Percentiles rank a stretch among this genome's conserved stretches.
These are phyloP conservation scores for Drosophila lacertosa DNA, from an alignment of 1,140 invertebrate genomes.

Conservation along the genomic window DNA sequence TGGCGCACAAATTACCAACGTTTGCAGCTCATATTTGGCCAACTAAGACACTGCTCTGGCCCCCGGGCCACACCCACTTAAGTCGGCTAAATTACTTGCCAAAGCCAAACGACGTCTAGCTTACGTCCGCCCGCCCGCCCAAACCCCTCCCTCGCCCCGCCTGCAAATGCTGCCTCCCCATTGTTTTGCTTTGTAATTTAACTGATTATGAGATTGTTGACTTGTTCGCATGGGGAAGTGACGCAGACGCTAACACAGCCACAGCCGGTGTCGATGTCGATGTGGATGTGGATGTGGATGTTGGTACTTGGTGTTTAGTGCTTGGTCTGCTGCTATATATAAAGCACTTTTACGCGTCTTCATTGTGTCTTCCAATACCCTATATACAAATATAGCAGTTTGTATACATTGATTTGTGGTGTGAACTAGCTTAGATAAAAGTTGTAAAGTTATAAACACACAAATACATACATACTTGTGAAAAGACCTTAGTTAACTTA, in stretches of 20 bases:
- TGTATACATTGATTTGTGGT: background rate
- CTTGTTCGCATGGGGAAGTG: slow-evolving; percentile 49
- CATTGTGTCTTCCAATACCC: slow-evolving; percentile 32
- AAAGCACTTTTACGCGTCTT: slow-evolving; percentile 51
- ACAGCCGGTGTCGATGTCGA: slow-evolving; percentile 5
- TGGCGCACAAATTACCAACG: slow-evolving; percentile 20
- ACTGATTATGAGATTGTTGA: slow-evolving; percentile 82
- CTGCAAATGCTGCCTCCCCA: slow-evolving; percentile 12
- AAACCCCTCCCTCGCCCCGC: background rate
- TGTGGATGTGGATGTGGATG: slow-evolving; percentile 24
- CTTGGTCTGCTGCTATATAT: slow-evolving; percentile 34
- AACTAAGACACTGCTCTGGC: slow-evolving; percentile 6
- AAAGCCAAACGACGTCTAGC: slow-evolving; percentile 14
- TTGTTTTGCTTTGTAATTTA: slow-evolving; percentile 71
- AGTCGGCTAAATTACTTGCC: slow-evolving; percentile 38
- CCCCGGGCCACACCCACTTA: slow-evolving; percentile 29
- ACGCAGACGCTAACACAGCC: slow-evolving; percentile 13
- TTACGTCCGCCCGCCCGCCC: too few species aligned
- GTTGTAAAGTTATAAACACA: too few species aligned
- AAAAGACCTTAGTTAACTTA: too few species aligned
- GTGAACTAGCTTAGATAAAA: too few species aligned
- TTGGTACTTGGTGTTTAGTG: slow-evolving; percentile 23
- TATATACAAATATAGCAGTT: background rate
- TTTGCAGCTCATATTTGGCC: slow-evolving; percentile 31
- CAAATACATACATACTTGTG: too few species aligned